Percentiles rank a stretch among this genome's conserved stretches.
Evolutionary conservation across 1,140 invertebrate genomes (phyloP).

Genomic region (Ceratina japonica): DNA sequence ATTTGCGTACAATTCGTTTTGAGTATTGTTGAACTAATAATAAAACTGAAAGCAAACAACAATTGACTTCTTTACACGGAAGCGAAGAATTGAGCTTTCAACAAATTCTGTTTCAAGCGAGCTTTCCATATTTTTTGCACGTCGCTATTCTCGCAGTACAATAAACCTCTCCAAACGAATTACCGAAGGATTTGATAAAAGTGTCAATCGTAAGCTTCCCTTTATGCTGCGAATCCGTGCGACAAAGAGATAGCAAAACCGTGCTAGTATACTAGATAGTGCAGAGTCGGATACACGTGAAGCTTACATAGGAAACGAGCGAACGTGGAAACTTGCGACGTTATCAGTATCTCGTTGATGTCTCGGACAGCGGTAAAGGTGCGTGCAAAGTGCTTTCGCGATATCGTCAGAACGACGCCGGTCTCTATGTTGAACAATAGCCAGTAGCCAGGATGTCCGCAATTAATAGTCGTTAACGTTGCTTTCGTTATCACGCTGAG

Average conservation of each 20-base stretch:
- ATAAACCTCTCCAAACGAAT: not conserved
- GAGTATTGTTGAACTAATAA: no score
- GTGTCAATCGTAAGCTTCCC: not conserved
- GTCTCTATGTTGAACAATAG: slow-evolving; percentile 19
- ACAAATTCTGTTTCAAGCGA: not conserved
- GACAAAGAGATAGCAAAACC: not conserved
- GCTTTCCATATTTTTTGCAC: not conserved
- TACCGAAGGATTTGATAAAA: not conserved
- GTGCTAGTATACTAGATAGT: not conserved
- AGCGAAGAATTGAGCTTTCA: no score
- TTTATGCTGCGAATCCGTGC: not conserved
- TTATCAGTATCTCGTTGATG: slow-evolving; percentile 14
- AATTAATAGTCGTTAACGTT: slow-evolving; percentile 1
- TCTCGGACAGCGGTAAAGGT: slow-evolving; percentile 26
- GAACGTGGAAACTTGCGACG: slow-evolving; percentile 12
- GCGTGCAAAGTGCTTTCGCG: slow-evolving; percentile 33
- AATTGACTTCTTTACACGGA: no score
- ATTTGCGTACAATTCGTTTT: no score
- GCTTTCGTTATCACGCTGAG: no score
- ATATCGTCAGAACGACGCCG: slow-evolving; percentile 30
- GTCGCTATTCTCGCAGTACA: not conserved
- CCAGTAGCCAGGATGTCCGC: not conserved
- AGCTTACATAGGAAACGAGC: slow-evolving; percentile 18
- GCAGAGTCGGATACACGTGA: not conserved
- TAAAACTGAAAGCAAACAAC: no score